Percentiles rank a stretch among this genome's conserved stretches.
Evolutionary conservation across 2,888 invertebrate genomes (phyloP).

Genomic region (Lordiphosa andalusiaca): DNA sequence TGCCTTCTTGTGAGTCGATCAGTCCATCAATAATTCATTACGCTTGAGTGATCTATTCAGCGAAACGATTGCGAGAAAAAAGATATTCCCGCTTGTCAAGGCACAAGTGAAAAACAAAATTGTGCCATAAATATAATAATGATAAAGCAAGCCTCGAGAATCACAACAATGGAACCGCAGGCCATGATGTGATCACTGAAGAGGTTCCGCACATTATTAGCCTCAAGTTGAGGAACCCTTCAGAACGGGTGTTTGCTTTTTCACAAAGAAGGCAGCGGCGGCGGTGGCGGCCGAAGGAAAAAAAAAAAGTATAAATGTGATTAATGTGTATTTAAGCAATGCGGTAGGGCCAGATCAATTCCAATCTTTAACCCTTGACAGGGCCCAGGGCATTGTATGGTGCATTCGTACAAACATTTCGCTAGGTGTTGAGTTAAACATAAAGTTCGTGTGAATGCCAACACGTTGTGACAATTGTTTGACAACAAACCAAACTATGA

Average conservation of each 20-base stretch:
- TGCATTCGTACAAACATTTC: slow-evolving; percentile 21
- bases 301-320: slow-evolving; percentile 34
- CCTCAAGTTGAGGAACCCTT: slow-evolving; percentile 58
- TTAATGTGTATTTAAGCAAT: slow-evolving; percentile 64
- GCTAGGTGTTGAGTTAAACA: slow-evolving; percentile 73
- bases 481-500: slow-evolving; percentile 56
- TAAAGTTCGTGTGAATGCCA: slow-evolving; percentile 78
- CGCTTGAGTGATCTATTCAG: slow-evolving; percentile 65
- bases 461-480: slow-evolving; percentile 75
- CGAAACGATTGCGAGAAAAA: slow-evolving; percentile 63
- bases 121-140: slow-evolving; percentile 74
- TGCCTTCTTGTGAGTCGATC: slow-evolving; percentile 21
- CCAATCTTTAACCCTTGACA: slow-evolving; percentile 38
- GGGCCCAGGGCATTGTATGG: neutral
- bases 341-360: slow-evolving; percentile 70
- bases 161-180: slow-evolving; percentile 39
- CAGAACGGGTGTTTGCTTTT: slow-evolving; percentile 65
- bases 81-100: slow-evolving; percentile 70
- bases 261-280: slow-evolving; percentile 75
- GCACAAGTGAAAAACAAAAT: slow-evolving; percentile 65
- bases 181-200: too few species aligned
- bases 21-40: slow-evolving; percentile 70
- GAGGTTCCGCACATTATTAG: slow-evolving; percentile 59
- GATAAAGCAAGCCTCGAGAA: slow-evolving; percentile 30
- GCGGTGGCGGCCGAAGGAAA: slow-evolving; percentile 5